Evolutionary conservation across 2,113 vertebrate species (phyloP).

Genomic region (Azemiops feae): DNA sequence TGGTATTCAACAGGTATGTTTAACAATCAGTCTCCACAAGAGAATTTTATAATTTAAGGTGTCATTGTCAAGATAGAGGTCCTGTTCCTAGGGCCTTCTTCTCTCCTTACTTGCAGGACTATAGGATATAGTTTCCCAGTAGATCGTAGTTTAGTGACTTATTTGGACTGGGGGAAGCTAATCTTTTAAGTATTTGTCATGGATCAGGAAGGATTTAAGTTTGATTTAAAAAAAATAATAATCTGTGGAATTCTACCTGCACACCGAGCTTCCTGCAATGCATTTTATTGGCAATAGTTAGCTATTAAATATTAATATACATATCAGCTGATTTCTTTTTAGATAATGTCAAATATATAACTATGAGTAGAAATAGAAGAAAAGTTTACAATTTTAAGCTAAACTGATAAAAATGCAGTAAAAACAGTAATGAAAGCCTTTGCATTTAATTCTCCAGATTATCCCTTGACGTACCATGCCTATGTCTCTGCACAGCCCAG

Average conservation of each 20-base stretch:
- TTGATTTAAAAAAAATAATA: background rate
- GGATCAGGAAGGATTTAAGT: background rate
- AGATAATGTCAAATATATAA: slow-evolving; percentile 45
- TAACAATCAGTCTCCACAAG: background rate
- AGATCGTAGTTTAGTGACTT: background rate
- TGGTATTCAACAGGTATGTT: background rate
- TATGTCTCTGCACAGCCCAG: slow-evolving; percentile 55
- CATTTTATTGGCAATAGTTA: slow-evolving; percentile 44
- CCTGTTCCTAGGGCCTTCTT: background rate
- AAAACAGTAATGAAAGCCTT: slow-evolving; percentile 58
- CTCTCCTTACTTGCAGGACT: background rate
- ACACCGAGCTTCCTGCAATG: background rate
- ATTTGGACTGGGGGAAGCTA: background rate
- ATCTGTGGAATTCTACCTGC: background rate
- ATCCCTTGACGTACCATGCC: slow-evolving; percentile 52
- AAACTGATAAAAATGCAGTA: slow-evolving; percentile 34
- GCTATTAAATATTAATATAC: slow-evolving; percentile 22
- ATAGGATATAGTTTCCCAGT: background rate
- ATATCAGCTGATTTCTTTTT: slow-evolving; percentile 38
- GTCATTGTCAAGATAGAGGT: background rate
- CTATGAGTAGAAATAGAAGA: slow-evolving; percentile 39
- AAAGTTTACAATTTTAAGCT: slow-evolving; percentile 57
- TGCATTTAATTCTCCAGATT: slow-evolving; percentile 54
- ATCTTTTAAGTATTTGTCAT: background rate
- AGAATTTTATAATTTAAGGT: background rate